These are phyloP conservation scores for Candidula unifasciata DNA, from an alignment of 2,888 invertebrate genomes.

Conservation along the genomic window DNA sequence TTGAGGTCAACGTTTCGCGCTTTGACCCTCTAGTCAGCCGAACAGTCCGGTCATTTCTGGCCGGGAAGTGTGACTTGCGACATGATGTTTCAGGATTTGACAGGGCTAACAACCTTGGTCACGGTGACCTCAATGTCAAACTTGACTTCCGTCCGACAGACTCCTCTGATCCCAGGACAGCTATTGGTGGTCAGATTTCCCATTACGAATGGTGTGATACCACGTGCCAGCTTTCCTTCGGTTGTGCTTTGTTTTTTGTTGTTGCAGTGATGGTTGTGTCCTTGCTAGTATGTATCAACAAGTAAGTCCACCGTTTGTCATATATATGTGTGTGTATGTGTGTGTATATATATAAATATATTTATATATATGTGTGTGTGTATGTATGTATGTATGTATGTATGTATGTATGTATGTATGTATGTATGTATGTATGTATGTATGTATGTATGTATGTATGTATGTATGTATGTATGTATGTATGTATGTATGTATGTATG, in stretches of 20 bases:
- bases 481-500: no score
- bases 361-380: no score
- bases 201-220: conserved; percentile 33
- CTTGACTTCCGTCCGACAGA: neutral
- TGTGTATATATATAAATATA: no score
- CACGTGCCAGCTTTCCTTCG: conserved; percentile 28
- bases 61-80: conserved; percentile 37
- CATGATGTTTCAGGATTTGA: neutral
- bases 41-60: conserved; percentile 34
- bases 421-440: no score
- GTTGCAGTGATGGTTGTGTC: conserved; percentile 6
- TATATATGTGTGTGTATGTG: no score
- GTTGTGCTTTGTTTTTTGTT: conserved; percentile 33
- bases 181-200: neutral
- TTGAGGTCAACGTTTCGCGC: conserved; percentile 27
- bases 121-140: neutral
- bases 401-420: no score
- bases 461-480: no score
- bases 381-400: no score
- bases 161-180: neutral
- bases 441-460: no score
- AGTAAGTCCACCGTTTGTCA: conserved; percentile 1
- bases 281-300: conserved; percentile 22
- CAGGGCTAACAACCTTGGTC: neutral
- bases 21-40: conserved; percentile 23